Evolutionary conservation across 2,113 vertebrate genomes (phyloP).

Genomic region (Ascaphus truei): DNA sequence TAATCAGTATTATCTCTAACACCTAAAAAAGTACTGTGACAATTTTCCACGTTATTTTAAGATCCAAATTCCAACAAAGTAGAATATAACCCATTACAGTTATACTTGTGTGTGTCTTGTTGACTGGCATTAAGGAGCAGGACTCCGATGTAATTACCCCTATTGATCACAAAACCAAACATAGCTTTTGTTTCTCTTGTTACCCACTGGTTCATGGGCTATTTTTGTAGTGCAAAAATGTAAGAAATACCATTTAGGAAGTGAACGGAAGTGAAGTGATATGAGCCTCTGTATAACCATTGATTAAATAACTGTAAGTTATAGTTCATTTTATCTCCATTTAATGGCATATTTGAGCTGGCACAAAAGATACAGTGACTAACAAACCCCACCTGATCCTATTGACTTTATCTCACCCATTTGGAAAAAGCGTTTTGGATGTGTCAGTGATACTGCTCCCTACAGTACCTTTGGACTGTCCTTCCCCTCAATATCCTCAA

Average conservation of each 20-base stretch:
- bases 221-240: neutral
- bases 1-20: neutral
- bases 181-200: neutral
- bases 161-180: neutral
- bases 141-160: no score
- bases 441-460: no score
- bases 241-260: neutral
- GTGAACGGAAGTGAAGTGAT: neutral
- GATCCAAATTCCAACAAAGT: neutral
- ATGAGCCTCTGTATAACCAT: constrained; percentile 1
- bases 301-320: neutral
- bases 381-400: no score
- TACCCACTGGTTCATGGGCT: neutral
- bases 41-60: neutral
- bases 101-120: neutral
- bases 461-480: no score
- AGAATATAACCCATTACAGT: neutral
- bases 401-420: no score
- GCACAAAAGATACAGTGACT: no score
- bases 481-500: no score
- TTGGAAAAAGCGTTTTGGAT: no score
- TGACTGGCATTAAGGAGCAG: neutral
- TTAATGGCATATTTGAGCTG: constrained; percentile 15
- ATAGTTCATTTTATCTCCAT: constrained; percentile 3
- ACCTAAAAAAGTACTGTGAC: neutral